Percentiles rank a stretch among this genome's conserved stretches.
Evolutionary conservation across 2,113 vertebrate species (phyloP).

Genomic region (Trogon surrucura): DNA sequence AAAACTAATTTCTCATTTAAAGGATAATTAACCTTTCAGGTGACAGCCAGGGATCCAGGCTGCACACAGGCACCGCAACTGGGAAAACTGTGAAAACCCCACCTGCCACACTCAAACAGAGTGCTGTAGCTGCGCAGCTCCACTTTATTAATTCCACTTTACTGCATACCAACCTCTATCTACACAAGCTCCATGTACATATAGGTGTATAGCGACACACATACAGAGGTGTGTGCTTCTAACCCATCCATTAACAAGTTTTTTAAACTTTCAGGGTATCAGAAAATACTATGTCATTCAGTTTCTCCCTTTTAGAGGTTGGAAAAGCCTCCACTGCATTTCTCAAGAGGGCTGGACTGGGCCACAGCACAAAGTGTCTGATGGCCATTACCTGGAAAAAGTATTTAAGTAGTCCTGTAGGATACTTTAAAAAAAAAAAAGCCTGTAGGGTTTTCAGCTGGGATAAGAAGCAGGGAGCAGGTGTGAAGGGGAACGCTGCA

Average conservation of each 20-base stretch:
- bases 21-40: background rate
- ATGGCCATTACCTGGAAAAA: background rate
- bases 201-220: too few relatives aligned
- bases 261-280: background rate
- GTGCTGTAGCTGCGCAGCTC: background rate
- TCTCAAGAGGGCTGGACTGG: background rate
- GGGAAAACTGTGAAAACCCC: background rate
- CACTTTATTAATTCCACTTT: too few relatives aligned
- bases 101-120: background rate
- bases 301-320: background rate
- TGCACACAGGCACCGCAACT: accelerated
- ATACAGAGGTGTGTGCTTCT: background rate
- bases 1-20: background rate
- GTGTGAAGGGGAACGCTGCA: accelerated
- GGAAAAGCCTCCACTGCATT: background rate
- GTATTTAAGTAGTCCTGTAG: background rate
- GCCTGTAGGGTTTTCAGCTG: background rate
- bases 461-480: background rate
- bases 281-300: accelerated
- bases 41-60: background rate
- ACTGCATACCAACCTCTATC: background rate
- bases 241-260: accelerated
- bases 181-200: too few relatives aligned
- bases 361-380: background rate
- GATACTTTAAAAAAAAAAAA: too few relatives aligned